phyloP scores from a whole-genome alignment of 2,888 invertebrate genomes.

The Microchrysa polita region DNA sequence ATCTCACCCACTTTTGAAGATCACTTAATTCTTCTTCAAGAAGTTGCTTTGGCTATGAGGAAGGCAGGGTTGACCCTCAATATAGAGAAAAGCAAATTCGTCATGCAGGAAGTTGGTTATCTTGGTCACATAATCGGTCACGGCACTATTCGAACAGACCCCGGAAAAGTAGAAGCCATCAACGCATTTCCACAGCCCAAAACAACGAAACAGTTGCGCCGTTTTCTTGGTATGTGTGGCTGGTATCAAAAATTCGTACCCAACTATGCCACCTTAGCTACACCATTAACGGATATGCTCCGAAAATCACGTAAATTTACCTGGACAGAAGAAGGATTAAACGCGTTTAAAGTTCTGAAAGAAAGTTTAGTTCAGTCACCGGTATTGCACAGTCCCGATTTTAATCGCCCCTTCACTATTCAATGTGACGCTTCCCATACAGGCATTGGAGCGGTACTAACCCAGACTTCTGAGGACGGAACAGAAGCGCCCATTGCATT shows the following conservation, averaged over 20 bases:
- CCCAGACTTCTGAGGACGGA: too few species aligned
- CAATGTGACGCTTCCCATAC: too few species aligned
- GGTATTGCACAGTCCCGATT: too few species aligned
- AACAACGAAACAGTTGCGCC: constrained; percentile 42
- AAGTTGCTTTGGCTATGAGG: neutral
- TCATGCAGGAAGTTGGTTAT: neutral
- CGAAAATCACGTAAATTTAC: too few species aligned
- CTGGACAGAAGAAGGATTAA: too few species aligned
- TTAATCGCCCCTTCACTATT: too few species aligned
- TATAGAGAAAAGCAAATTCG: constrained; percentile 37
- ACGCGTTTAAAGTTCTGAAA: too few species aligned
- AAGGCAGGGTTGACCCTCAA: constrained; percentile 4
- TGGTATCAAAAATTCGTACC: constrained; percentile 64
- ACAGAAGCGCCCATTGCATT: too few species aligned
- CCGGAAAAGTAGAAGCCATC: constrained; percentile 39
- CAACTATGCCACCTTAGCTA: neutral
- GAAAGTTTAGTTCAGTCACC: too few species aligned
- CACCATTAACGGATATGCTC: neutral
- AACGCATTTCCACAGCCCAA: constrained; percentile 31
- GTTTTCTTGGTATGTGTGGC: constrained; percentile 81
- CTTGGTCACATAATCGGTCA: constrained; percentile 49
- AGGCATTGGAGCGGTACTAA: too few species aligned
- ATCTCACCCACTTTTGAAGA: neutral
- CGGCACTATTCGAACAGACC: constrained; percentile 25
- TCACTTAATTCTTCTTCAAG: neutral